Base-by-base conservation (phyloP, 2,113 vertebrate species). In the Acanthisitta chloris region DNA sequence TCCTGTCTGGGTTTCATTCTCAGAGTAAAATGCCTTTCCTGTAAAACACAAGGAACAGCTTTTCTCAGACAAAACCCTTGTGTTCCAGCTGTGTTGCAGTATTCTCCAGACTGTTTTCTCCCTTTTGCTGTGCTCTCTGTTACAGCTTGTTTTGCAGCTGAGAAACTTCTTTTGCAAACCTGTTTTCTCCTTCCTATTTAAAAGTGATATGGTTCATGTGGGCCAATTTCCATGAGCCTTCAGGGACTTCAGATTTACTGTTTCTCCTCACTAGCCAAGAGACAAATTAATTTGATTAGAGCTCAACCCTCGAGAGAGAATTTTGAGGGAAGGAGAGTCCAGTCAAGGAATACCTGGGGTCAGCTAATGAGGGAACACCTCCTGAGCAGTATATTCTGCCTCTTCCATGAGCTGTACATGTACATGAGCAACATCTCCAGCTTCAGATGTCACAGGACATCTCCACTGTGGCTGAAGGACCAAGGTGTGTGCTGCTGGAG, bases 191-290 rank as follows among this genome's bases (percentile, higher is more conserved):
- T 84, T 88, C 67, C 24, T 88, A 59, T 90, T 95, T 74, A 88
- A 94, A 92, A 93, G 94, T 48, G 21, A 46, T 38, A 69, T 55
- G 34, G 51, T 78, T 58, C 52, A 17, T 3, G 8, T 52, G 57
- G 76, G 77, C 80, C 74, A 57, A 94, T 86, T 92, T 96, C 90
- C 90, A 79, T 78, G 24, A 9, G 55, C 31, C 57, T 95, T 92
- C 48, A 70, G 86, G 82, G 82, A 88, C 51, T 92, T 66, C 73
- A 82, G 84, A 90, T 97, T 96, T 96, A 96, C 89, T 77, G 91
- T 54, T 91, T 51, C 25, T 92, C 65, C 71, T 86, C 21, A 9
- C 64, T 2, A 5, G 82, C 86, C 88, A 88, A 65, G 42, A 86
- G 51, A 61, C n/a, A 92, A 95, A 90, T 86, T 92, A 81, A 93